Base-by-base conservation (phyloP, 2,888 invertebrate genomes). In the Eupithecia tripunctaria region DNA sequence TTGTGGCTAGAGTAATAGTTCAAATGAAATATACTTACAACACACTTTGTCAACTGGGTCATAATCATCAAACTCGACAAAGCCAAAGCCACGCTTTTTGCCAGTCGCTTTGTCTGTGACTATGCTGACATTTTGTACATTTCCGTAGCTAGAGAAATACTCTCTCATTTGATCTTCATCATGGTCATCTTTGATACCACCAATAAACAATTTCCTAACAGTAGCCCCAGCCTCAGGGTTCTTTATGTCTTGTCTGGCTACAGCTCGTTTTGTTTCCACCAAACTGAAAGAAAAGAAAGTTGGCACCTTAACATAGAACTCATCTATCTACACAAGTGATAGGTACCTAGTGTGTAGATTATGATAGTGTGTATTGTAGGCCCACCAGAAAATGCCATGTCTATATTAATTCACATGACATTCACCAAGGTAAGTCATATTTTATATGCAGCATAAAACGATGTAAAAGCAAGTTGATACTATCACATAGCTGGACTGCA, bases 31-130 rank as follows among this genome's bases (percentile, higher is more conserved):
- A 8, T 67, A 97, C 98, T 97, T 95, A 98, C 98, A 96, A 85
- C 98, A 98, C 88, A 98, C 97, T 95, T 99, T 99, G 89, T 99
- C 99, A 72, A 99, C 99, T 5, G 98, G 97, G 91, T 99, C 99
- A 86, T 99, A 98, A 88, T 99, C 99, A 86, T 99, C 98, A 89
- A 98, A 99, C 89, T 99, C 98, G 51, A 99, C 97, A 89, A 99
- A 99, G 36, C 98, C 99, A 90, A 99, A 99, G 6, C 99, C 99
- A 82, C 99, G 96, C 82, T 98, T 98, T 90, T 99, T 99, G 70
- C 98, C 98, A 0, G 98, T 98, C 76, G 97, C 97, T 84, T 99
- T 99, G 86, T 99, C 99, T 14, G 97, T 97, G 2, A 99, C 98
- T 84, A 99, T 97, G 82, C 97, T 98, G 60, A 98, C 97, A 74